Evolutionary conservation across 2,113 vertebrate species (phyloP).

Genomic region (Periophthalmodon schlosseri): DNA sequence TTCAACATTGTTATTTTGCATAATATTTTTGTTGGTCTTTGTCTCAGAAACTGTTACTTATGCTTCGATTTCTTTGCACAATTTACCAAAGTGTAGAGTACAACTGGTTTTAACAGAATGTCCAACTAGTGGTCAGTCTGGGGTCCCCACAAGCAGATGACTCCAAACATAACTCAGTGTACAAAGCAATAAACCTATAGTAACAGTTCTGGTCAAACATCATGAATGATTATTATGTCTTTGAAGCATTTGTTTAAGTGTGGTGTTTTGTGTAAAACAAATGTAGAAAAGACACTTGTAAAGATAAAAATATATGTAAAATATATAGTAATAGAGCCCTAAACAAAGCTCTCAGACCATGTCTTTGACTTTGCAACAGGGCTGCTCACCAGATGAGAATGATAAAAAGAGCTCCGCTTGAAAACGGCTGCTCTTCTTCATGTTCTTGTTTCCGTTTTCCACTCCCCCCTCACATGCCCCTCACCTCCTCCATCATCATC

Average conservation of each 20-base stretch:
- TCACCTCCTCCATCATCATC: slow-evolving; percentile 3
- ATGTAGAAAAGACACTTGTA: slow-evolving; percentile 78
- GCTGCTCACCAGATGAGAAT: slow-evolving; percentile 84
- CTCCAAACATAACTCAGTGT: slow-evolving; percentile 85
- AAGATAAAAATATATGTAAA: slow-evolving; percentile 71
- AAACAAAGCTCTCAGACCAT: slow-evolving; percentile 60
- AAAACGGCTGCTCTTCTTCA: slow-evolving; percentile 56
- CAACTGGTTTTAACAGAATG: slow-evolving; percentile 49
- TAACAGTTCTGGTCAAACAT: slow-evolving; percentile 75
- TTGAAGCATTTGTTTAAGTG: slow-evolving; percentile 65
- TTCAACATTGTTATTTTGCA: background rate
- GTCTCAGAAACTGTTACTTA: slow-evolving; percentile 75
- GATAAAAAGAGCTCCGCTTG: slow-evolving; percentile 67
- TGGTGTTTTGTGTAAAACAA: slow-evolving; percentile 78
- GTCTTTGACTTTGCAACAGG: slow-evolving; percentile 65
- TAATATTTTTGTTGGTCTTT: slow-evolving; percentile 42
- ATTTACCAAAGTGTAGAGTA: slow-evolving; percentile 76
- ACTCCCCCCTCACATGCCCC: background rate
- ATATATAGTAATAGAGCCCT: slow-evolving; percentile 77
- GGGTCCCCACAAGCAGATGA: slow-evolving; percentile 31
- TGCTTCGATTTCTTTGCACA: slow-evolving; percentile 79
- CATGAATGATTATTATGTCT: slow-evolving; percentile 78
- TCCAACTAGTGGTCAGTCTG: slow-evolving; percentile 21
- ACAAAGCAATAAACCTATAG: slow-evolving; percentile 95
- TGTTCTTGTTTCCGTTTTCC: slow-evolving; percentile 71